phyloP scores from a whole-genome alignment of 64 coral and sea anemone genomes.

The Hydrozoanthus tunicans region DNA sequence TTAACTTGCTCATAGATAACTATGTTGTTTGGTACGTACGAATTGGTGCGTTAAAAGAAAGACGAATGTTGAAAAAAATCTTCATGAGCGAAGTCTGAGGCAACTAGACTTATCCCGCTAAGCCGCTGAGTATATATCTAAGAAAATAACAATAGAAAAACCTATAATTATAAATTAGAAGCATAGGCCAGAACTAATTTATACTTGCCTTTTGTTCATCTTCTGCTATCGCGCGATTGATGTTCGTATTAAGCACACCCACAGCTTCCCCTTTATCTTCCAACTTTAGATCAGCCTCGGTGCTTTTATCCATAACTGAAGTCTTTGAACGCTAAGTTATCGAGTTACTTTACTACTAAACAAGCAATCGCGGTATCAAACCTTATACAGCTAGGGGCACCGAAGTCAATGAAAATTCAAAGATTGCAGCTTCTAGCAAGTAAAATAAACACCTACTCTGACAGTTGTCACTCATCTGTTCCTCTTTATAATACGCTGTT shows the following conservation, averaged over 20 bases:
- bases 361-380: no score
- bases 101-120: background rate
- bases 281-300: background rate
- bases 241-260: background rate
- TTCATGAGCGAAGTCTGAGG: no score
- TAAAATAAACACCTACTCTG: background rate
- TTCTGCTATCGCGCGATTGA: background rate
- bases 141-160: background rate
- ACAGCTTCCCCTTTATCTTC: background rate
- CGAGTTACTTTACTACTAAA: background rate
- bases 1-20: no score
- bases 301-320: slow-evolving; percentile 7
- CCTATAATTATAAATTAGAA: background rate
- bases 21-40: no score
- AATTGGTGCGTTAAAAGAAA: no score
- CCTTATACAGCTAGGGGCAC: background rate
- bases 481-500: no score
- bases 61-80: no score
- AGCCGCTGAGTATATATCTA: background rate
- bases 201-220: slow-evolving; percentile 15
- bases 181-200: background rate
- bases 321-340: background rate
- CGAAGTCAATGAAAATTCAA: background rate
- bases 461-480: background rate
- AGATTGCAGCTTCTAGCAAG: background rate